These are phyloP conservation scores for Tonatia bakeri DNA, from an alignment of 2,113 vertebrate genomes.

Conservation along the genomic window DNA sequence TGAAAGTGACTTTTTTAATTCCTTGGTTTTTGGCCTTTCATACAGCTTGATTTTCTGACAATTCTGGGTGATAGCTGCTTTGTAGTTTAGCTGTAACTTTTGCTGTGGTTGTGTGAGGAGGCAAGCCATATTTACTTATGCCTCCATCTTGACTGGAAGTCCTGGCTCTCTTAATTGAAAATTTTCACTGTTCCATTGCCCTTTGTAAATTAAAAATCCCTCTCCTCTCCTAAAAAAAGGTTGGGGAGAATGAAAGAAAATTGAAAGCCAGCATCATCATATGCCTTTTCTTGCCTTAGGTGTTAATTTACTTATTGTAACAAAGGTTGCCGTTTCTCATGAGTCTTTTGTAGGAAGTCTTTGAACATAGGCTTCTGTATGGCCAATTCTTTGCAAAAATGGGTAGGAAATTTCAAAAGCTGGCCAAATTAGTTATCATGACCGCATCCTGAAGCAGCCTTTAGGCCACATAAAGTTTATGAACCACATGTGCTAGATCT, in stretches of 20 bases:
- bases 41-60: too few relatives aligned
- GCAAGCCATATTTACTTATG: too few relatives aligned
- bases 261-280: not conserved
- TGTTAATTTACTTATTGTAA: slow-evolving; percentile 28
- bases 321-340: not conserved
- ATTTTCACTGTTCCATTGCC: not conserved
- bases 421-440: not conserved
- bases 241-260: not conserved
- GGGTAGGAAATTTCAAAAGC: slow-evolving; percentile 20
- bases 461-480: not conserved
- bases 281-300: not conserved
- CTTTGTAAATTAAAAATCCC: not conserved
- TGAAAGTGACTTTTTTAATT: too few relatives aligned
- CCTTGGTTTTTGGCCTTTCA: too few relatives aligned
- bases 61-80: too few relatives aligned
- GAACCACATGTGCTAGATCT: slow-evolving; percentile 18
- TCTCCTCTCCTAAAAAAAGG: not conserved
- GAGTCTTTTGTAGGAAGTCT: not conserved
- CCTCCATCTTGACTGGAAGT: too few relatives aligned
- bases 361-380: not conserved
- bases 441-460: not conserved
- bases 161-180: not conserved
- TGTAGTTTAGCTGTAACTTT: too few relatives aligned
- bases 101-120: too few relatives aligned
- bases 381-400: not conserved